Evolutionary conservation across 2,113 vertebrate genomes (phyloP).

Genomic region (Cyprinodon variegatus): DNA sequence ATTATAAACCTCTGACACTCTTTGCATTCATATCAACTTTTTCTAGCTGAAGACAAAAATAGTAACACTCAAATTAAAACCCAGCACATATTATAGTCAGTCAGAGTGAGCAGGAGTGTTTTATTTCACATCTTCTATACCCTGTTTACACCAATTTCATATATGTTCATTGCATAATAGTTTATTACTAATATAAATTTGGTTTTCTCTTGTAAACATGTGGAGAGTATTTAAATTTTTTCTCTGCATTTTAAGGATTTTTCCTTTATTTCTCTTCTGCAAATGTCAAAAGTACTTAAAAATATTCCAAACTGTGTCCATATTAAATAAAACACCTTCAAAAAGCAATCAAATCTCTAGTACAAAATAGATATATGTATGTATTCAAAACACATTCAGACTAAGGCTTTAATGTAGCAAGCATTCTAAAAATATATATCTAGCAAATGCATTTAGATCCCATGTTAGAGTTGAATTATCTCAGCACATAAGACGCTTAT

Average conservation of each 20-base stretch:
- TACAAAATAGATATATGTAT: constrained; percentile 47
- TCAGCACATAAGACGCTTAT: constrained; percentile 16
- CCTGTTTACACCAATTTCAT: constrained; percentile 4
- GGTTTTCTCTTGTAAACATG: constrained; percentile 46
- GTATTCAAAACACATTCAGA: constrained; percentile 61
- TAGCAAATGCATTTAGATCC: constrained; percentile 8
- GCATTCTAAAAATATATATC: constrained; percentile 34
- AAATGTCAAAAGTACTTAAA: constrained; percentile 39
- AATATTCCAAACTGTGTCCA: constrained; percentile 30
- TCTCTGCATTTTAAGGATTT: constrained; percentile 1
- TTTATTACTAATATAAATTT: constrained; percentile 4
- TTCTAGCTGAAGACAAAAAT: not conserved
- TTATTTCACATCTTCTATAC: constrained; percentile 28
- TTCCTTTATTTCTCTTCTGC: constrained; percentile 14
- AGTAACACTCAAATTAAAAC: not conserved
- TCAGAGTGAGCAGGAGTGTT: constrained; percentile 20
- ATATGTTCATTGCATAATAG: constrained; percentile 15
- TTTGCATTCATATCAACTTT: not conserved
- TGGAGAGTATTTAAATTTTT: not conserved
- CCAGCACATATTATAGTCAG: not conserved
- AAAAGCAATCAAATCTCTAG: constrained; percentile 51
- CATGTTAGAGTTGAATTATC: constrained; percentile 14
- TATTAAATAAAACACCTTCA: constrained; percentile 24
- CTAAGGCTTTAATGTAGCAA: constrained; percentile 30
- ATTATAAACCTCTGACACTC: not conserved